Conservation (phyloP, 2,797 vertebrate genomes). For the Arvicola amphibius region DNA sequence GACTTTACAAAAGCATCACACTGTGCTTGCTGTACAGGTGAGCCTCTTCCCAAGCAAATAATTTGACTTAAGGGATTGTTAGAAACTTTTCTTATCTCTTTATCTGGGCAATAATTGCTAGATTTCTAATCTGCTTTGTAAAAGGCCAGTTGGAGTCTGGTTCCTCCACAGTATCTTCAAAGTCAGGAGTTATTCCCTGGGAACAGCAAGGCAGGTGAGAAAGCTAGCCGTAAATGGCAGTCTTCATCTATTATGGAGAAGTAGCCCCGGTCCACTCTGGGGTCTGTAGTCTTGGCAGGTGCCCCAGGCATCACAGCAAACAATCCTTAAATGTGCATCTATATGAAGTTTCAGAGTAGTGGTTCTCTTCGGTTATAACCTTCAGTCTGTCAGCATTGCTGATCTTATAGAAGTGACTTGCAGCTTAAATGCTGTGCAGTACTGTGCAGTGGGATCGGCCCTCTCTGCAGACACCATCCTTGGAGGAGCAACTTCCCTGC, state of each 20-base stretch:
- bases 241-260: conserved; percentile 21
- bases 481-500: background rate
- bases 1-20: conserved; percentile 86
- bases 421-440: background rate
- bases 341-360: background rate
- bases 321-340: background rate
- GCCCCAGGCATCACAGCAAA: background rate
- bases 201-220: background rate
- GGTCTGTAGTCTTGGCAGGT: background rate
- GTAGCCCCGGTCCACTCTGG: background rate
- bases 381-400: background rate
- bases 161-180: conserved; percentile 73
- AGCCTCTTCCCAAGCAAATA: conserved; percentile 87
- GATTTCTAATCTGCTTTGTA: conserved; percentile 74
- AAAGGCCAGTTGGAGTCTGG: conserved; percentile 67
- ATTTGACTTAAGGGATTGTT: conserved; percentile 84
- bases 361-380: background rate
- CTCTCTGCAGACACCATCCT: background rate
- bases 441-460: background rate
- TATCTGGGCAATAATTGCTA: conserved; percentile 81
- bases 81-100: conserved; percentile 83
- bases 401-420: conserved; percentile 20
- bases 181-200: conserved; percentile 75
- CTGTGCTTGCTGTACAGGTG: conserved; percentile 85
- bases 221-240: background rate